These are phyloP conservation scores for Aphrophora alni DNA, from an alignment of 2,888 invertebrate species.

Conservation along the genomic window DNA sequence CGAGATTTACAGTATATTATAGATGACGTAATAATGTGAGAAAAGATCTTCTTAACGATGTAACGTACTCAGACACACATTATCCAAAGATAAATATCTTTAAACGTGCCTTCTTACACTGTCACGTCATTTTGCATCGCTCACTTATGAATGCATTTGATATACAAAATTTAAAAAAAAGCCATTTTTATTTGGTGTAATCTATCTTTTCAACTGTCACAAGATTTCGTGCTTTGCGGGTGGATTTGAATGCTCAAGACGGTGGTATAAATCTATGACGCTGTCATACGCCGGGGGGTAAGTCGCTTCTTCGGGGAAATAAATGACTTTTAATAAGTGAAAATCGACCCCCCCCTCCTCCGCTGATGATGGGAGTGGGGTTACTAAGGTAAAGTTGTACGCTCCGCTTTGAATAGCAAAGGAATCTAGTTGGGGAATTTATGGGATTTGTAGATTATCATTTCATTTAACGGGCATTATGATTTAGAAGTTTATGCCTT, in stretches of 20 bases:
- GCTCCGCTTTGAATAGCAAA: neutral
- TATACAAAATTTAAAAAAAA: neutral
- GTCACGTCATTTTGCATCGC: neutral
- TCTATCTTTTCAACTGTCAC: neutral
- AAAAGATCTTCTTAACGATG: no score
- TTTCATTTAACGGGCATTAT: neutral
- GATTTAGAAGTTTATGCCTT: no score
- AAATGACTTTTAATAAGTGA: conserved; percentile 7
- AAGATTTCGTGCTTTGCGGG: neutral
- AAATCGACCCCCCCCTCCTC: no score
- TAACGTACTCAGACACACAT: no score
- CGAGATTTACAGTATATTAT: no score
- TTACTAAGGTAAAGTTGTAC: neutral
- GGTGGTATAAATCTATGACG: neutral
- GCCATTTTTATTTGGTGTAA: neutral
- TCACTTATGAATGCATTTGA: neutral
- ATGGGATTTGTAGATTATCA: neutral
- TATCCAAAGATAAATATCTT: no score
- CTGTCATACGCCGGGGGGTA: neutral
- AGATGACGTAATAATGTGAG: no score
- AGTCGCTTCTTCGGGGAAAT: neutral
- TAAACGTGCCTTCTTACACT: no score
- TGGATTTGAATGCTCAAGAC: neutral
- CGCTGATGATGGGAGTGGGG: neutral
- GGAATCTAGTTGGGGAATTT: neutral